Evolutionary conservation across 2,888 invertebrate species (phyloP).

Genomic region (Stegophylla sp.): DNA sequence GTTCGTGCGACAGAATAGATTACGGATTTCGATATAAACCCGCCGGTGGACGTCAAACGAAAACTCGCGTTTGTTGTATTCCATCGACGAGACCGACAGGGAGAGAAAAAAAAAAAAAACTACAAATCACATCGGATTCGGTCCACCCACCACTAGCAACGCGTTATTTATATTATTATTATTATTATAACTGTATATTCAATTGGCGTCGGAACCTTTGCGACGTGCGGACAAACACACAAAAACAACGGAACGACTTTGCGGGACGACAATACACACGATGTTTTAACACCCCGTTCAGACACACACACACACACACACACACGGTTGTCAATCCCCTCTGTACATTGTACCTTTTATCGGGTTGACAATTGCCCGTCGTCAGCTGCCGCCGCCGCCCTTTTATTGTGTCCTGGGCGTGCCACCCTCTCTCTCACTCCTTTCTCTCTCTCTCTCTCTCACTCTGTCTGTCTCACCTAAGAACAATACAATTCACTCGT

Average conservation of each 20-base stretch:
- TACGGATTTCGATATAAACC: no score
- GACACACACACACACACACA: no score
- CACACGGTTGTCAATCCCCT: conserved; percentile 37
- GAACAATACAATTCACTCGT: conserved; percentile 35
- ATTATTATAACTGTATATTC: no score
- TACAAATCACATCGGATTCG: no score
- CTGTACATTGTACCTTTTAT: conserved; percentile 21
- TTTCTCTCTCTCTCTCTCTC: no score
- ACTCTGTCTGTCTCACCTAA: neutral
- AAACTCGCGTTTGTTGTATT: no score
- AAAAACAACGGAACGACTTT: conserved; percentile 35
- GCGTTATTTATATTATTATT: neutral
- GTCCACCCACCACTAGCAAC: neutral
- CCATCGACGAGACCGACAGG: no score
- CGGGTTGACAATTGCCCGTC: conserved; percentile 51
- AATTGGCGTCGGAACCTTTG: no score
- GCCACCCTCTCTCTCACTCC: conserved; percentile 22
- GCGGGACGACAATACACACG: conserved; percentile 28
- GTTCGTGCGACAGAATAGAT: no score
- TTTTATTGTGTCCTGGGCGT: conserved; percentile 39
- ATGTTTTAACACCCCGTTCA: conserved; percentile 48
- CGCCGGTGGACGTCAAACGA: no score
- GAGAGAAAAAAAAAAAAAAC: no score
- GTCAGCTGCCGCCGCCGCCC: conserved; percentile 26
- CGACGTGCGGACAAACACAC: neutral